Conservation (phyloP, 2,888 invertebrate species). For the Luperina nickerlii region DNA sequence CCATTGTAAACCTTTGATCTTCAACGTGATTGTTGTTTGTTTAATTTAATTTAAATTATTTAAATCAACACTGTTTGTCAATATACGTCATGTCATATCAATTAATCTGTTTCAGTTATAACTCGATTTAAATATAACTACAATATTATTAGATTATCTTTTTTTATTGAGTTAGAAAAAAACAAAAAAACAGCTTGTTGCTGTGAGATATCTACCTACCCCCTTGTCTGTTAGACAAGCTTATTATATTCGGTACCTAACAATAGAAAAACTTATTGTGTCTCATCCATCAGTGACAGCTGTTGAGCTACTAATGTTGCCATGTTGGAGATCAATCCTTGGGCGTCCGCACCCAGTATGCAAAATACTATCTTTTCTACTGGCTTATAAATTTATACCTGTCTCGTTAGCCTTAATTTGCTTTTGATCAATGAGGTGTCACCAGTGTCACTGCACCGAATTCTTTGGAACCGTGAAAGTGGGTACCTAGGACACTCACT, state of each 20-base stretch:
- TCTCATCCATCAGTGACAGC: neutral
- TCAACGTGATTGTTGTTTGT: slow-evolving; percentile 48
- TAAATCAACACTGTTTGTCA: slow-evolving; percentile 39
- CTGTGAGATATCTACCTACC: neutral
- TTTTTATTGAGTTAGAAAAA: neutral
- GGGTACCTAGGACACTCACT: slow-evolving; percentile 12
- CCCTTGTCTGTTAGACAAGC: neutral
- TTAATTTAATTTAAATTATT: slow-evolving; percentile 56
- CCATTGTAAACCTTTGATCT: slow-evolving; percentile 45
- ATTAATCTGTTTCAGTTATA: slow-evolving; percentile 39
- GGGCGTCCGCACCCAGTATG: neutral
- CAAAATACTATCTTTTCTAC: neutral
- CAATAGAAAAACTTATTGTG: neutral
- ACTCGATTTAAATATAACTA: slow-evolving; percentile 19
- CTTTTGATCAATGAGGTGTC: slow-evolving; percentile 46
- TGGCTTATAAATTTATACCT: slow-evolving; percentile 6
- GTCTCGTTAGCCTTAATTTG: slow-evolving; percentile 38
- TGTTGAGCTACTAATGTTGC: neutral
- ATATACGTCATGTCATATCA: slow-evolving; percentile 41
- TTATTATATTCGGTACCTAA: neutral
- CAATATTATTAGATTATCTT: neutral
- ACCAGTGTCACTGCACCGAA: slow-evolving; percentile 28
- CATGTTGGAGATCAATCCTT: neutral
- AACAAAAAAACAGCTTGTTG: neutral
- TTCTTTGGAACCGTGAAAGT: slow-evolving; percentile 50